Base-by-base conservation (phyloP, 2,797 vertebrate species). In the Sphenopsis melanotis region DNA sequence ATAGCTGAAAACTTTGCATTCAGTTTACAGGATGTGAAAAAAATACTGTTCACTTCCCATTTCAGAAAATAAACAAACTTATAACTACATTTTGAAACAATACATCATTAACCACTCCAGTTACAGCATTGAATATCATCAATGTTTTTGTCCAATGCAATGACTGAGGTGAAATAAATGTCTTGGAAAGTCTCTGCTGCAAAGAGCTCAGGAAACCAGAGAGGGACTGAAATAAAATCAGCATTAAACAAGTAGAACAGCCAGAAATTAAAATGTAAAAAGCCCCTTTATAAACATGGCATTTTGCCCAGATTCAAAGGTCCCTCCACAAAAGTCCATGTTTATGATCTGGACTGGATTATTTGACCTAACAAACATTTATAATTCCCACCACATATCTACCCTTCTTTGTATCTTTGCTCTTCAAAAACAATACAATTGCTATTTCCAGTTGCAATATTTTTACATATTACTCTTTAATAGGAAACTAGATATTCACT, bases 281-380 rank as follows among this genome's bases (percentile, higher is more conserved):
- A 87, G 81, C 20, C 29, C 41, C 41, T 72, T 71, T 84, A 66
- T 49, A 94, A 90, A 94, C 66, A 66, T 79, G 87, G 94, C 92
- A 72, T 44, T 79, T 63, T 89, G 94, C 94, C 83, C 90, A 94
- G 92, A 94, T 37, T 50, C 86, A 93, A 84, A 96, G 92, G 92
- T 90, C 74, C 78, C 55, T 92, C 90, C 74, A 84, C 89, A 76
- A 84, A 81, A 82, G 74, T 59, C 89, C 23, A 19, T 69, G 87
- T 83, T 96, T 92, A 95, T 89, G 89, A 82, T 84, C 83, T 89
- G 81, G 41, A 82, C 66, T 66, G 41, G 37, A 92, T 87, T 94
- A 80, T 68, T 75, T 86, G 76, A 89, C 94, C 91, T 68, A 71
- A 83, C 83, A 89, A 94, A 84, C 75, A 91, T 71, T 92, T 57